Percentiles rank a stretch among this genome's conserved stretches.
Conservation (phyloP, 1,140 invertebrate genomes). For the Aphidius ervi region DNA sequence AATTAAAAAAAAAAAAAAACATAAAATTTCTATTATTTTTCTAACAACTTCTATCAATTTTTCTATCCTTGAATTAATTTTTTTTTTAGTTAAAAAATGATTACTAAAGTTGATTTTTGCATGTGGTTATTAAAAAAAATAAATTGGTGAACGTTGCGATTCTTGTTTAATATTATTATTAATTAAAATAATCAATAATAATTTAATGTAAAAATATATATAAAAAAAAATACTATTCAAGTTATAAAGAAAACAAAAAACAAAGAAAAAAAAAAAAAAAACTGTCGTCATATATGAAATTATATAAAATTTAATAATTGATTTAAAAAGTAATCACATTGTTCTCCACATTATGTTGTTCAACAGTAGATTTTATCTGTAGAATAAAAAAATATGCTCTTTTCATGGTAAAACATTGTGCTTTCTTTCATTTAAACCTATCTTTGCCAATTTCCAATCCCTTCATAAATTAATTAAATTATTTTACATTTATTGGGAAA, state of each 20-base stretch:
- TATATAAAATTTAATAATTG: too few relatives aligned
- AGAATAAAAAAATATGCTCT: constrained; percentile 43
- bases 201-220: neutral
- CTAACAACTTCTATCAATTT: too few relatives aligned
- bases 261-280: neutral
- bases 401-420: constrained; percentile 46
- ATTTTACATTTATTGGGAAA: neutral
- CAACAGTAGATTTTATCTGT: constrained; percentile 37
- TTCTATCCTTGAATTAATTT: too few relatives aligned
- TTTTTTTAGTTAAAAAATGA: too few relatives aligned
- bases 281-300: neutral
- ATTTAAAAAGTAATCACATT: constrained; percentile 11
- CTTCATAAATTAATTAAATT: neutral
- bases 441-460: constrained; percentile 31
- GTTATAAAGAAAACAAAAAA: too few relatives aligned
- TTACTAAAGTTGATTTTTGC: too few relatives aligned
- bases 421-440: constrained; percentile 45
- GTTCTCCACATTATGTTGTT: constrained; percentile 34
- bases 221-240: neutral
- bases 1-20: too few relatives aligned
- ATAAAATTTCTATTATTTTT: too few relatives aligned
- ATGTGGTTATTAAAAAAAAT: too few relatives aligned
- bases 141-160: neutral
- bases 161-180: neutral
- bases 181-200: neutral